Base-by-base conservation (phyloP, 30 jellyfish, hydroid and myxozoan genomes). In the Aurelia sp. region DNA sequence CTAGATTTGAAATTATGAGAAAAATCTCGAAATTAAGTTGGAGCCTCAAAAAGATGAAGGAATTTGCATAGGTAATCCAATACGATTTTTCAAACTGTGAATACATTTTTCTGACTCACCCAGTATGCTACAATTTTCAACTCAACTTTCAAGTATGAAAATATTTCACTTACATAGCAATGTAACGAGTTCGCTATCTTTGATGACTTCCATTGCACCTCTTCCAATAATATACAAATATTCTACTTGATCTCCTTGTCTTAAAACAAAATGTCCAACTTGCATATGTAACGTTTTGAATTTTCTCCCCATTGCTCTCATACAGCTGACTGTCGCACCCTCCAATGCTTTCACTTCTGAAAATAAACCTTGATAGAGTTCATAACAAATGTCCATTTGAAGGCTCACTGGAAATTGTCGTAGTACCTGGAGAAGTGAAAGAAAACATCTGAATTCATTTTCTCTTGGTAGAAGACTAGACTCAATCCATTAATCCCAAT, bases 281-380 rank as follows among this genome's bases (percentile, higher is more conserved):
- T 92, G 98, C 67, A 92, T 63, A 44, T 74, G 95, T 55, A 87
- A 53, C 18, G 98, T 92, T 62, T 74, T 81, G 68, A 92, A 92
- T 55, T 76, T 80, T 75, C 90, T 92, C 19, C 97, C 98, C 95
- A 92, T 69, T 11, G 98, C 79, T 57, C 98, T 85, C 98, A 92
- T 92, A 64, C 98, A 92, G 91, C 98, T 87, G 60, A 92, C 92
- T 15, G 98, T 86, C 0, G 98, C 98, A 7, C 89, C 97, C 52
- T 72, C 91, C 75, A 86, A 65, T 13, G 97, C 94, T 27, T 65
- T 67, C 35, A 86, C 95, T 30, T 78, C 87, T 27, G 85, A 67
- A 64, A 92, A 92, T 71, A 87, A 62, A 3, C 91, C 94, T 65
- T 92, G 97, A 66, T 92, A 92, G 17, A 92, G 74, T 40, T 92